Conservation (phyloP, 2,888 invertebrate species). For the Morpho helenor region DNA sequence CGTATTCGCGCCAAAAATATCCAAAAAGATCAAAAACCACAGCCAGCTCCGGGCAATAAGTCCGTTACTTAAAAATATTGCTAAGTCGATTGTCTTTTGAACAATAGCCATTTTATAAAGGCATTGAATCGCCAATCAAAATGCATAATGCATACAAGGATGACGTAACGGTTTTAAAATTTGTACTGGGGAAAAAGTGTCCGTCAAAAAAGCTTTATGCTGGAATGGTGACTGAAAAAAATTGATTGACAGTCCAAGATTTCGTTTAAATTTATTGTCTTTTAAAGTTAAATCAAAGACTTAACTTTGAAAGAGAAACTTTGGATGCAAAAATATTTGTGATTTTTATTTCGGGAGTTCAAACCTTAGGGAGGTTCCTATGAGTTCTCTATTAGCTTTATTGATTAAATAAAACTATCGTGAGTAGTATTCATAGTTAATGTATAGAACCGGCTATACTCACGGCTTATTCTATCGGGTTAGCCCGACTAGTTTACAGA, state of each 20-base stretch:
- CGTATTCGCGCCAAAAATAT: no score
- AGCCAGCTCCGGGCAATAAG: slow-evolving; percentile 7
- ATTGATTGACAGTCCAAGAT: slow-evolving; percentile 3
- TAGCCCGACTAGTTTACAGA: no score
- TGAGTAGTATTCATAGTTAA: no score
- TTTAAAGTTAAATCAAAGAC: no score
- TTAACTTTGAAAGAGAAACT: no score
- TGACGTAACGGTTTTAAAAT: slow-evolving; percentile 19
- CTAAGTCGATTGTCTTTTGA: slow-evolving; percentile 21
- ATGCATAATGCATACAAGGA: slow-evolving; percentile 18
- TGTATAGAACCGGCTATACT: no score
- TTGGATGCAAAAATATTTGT: no score
- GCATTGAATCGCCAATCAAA: slow-evolving; percentile 18
- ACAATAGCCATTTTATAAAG: slow-evolving; percentile 22
- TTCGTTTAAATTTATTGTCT: background rate
- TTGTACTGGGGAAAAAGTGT: slow-evolving; percentile 14
- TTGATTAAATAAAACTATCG: no score
- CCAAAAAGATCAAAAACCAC: background rate
- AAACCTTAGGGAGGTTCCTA: no score
- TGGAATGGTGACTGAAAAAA: slow-evolving; percentile 5
- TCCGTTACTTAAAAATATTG: slow-evolving; percentile 12
- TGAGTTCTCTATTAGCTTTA: no score
- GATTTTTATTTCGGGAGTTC: no score
- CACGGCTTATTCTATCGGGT: no score
- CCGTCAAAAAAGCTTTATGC: slow-evolving; percentile 8